These are phyloP conservation scores for Palythoa grandis DNA, from an alignment of 92 coral and sea anemone species.

Conservation along the genomic window DNA sequence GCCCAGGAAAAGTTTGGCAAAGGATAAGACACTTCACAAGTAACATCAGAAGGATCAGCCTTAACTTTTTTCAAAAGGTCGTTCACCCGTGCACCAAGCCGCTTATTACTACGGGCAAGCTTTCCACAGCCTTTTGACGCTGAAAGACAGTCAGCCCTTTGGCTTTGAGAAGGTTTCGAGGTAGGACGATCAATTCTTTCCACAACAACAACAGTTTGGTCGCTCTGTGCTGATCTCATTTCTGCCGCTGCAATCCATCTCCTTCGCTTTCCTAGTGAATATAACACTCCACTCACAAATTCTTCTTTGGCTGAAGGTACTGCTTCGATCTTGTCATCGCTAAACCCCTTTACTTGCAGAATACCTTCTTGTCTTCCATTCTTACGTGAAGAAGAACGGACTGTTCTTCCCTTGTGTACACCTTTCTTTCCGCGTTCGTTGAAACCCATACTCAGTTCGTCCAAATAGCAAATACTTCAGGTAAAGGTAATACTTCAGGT, in stretches of 20 bases:
- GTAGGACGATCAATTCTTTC: conserved; percentile 18
- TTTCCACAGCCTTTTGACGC: conserved; percentile 10
- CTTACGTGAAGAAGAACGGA: conserved; percentile 44
- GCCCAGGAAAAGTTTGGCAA: conserved; percentile 8
- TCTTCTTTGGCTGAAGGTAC: conserved; percentile 20
- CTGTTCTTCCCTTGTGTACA: conserved; percentile 71
- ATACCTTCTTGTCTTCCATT: conserved; percentile 7
- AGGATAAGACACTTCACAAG: conserved; percentile 15
- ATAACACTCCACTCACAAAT: conserved; percentile 30
- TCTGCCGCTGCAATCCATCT: conserved; percentile 23
- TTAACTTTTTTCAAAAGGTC: conserved; percentile 13
- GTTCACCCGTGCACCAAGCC: conserved; percentile 17
- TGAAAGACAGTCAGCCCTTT: conserved; percentile 15
- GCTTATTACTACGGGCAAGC: conserved; percentile 10
- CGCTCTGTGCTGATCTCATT: conserved; percentile 2
- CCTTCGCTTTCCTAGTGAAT: conserved; percentile 39
- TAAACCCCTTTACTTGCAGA: conserved; percentile 16
- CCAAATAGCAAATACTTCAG: not conserved
- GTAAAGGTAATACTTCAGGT: not conserved
- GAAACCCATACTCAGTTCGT: conserved; percentile 63
- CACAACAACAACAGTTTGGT: not conserved
- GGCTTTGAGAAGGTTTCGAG: not conserved
- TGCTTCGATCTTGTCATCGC: not conserved
- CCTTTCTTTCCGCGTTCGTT: conserved; percentile 75
- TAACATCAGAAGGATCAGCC: not conserved